A percentile compares a stretch with the other conserved stretches of the same genome.
Evolutionary conservation across 2,113 vertebrate genomes (phyloP).

Genomic region (Hippocampus abdominalis): DNA sequence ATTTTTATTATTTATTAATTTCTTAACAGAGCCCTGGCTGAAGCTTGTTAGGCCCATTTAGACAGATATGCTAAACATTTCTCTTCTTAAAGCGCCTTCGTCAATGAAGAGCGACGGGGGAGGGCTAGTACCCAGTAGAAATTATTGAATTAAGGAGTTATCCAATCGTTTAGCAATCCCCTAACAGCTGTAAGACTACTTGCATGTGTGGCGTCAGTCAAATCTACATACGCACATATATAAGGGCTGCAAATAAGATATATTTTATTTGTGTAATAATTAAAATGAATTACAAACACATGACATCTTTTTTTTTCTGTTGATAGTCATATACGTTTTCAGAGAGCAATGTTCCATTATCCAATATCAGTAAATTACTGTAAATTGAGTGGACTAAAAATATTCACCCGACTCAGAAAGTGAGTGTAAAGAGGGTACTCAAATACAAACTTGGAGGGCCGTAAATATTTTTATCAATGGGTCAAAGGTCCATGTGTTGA

Average conservation of each 20-base stretch:
- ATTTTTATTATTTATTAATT: slow-evolving; percentile 70
- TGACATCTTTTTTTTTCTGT: background rate
- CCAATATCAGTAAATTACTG: background rate
- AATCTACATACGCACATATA: background rate
- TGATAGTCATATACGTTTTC: background rate
- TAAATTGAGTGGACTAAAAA: background rate
- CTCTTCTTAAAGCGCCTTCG: slow-evolving; percentile 84
- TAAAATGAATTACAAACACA: background rate
- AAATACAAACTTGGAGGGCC: background rate
- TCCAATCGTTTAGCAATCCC: slow-evolving; percentile 89
- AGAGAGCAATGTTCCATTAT: background rate
- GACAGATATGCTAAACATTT: slow-evolving; percentile 93
- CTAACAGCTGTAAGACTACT: slow-evolving; percentile 37
- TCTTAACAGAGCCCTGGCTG: slow-evolving; percentile 82
- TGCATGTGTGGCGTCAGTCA: background rate
- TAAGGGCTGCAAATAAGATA: background rate
- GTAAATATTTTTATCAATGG: background rate
- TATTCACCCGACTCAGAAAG: background rate
- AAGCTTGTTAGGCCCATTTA: slow-evolving; percentile 96
- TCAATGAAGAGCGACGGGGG: slow-evolving; percentile 77
- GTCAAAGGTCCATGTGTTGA: background rate
- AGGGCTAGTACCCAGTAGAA: slow-evolving; percentile 57
- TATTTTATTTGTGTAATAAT: background rate
- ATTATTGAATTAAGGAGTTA: slow-evolving; percentile 83
- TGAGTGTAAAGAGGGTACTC: background rate